Conservation (phyloP, 2,888 invertebrate genomes). For the Nephrotoma flavescens region DNA sequence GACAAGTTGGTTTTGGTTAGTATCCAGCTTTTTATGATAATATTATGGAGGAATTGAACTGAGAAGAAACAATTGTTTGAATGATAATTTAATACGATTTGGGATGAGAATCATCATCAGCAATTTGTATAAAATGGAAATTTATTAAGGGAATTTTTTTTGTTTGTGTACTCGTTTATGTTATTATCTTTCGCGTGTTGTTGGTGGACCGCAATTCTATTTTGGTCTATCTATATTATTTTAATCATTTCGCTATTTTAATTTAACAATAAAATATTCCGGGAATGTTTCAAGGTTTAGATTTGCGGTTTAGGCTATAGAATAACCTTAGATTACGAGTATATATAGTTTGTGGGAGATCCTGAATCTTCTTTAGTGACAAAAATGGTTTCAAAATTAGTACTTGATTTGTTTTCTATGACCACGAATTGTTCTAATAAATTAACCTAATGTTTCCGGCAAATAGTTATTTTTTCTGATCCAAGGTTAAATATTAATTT, state of each 20-base stretch:
- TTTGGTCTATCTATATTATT: background rate
- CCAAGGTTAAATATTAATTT: too few relatives aligned
- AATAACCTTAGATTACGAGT: too few relatives aligned
- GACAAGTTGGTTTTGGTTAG: background rate
- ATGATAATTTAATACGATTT: background rate
- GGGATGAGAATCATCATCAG: background rate
- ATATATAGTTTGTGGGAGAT: too few relatives aligned
- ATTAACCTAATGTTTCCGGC: too few relatives aligned
- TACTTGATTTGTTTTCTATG: too few relatives aligned
- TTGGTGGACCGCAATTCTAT: background rate
- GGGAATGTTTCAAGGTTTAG: too few relatives aligned
- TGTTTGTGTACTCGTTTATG: background rate
- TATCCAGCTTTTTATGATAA: background rate
- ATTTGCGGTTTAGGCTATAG: too few relatives aligned
- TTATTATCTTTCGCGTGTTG: background rate
- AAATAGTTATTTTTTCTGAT: too few relatives aligned
- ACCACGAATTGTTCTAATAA: too few relatives aligned
- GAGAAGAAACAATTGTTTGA: background rate
- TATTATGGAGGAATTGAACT: background rate
- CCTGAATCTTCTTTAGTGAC: too few relatives aligned
- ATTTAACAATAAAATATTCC: too few relatives aligned
- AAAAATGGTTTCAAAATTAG: too few relatives aligned
- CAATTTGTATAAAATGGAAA: background rate
- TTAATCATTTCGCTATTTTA: background rate
- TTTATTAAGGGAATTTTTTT: background rate